These are phyloP conservation scores for Pterocles orientalis DNA, from an alignment of 2,113 vertebrate species.

Conservation along the genomic window DNA sequence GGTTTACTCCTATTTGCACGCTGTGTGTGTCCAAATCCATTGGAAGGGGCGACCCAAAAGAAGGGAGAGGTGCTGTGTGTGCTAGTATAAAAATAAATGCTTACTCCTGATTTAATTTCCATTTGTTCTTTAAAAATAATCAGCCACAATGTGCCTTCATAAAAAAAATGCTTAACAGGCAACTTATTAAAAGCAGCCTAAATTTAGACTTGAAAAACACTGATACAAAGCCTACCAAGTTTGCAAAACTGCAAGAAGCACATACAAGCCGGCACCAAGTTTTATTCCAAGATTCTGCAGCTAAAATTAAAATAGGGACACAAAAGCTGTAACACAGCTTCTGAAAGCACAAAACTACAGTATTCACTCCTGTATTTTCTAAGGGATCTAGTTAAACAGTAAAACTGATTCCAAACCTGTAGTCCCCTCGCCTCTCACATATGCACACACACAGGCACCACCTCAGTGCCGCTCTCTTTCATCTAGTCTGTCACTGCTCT, in stretches of 20 bases:
- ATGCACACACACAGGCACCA: fast-evolving
- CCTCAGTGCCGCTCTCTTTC: neutral
- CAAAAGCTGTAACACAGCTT: neutral
- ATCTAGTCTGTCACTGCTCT: too few relatives aligned
- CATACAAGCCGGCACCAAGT: neutral
- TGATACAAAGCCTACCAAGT: neutral
- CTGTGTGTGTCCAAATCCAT: neutral
- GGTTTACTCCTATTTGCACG: neutral
- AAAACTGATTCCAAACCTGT: neutral
- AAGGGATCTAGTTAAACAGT: neutral
- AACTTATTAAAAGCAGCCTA: neutral
- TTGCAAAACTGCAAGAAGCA: neutral
- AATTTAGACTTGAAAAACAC: neutral
- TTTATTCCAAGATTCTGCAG: neutral
- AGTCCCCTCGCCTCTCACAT: neutral
- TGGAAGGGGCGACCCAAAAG: neutral
- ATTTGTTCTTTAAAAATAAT: neutral
- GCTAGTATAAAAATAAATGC: neutral
- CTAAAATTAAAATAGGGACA: neutral
- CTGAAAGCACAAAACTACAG: neutral
- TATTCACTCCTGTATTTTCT: neutral
- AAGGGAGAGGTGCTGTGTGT: neutral
- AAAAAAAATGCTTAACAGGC: neutral
- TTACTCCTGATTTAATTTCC: neutral
- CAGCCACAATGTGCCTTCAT: neutral